Conservation (phyloP, 2,797 vertebrate species). For the Taenioides sp. region DNA sequence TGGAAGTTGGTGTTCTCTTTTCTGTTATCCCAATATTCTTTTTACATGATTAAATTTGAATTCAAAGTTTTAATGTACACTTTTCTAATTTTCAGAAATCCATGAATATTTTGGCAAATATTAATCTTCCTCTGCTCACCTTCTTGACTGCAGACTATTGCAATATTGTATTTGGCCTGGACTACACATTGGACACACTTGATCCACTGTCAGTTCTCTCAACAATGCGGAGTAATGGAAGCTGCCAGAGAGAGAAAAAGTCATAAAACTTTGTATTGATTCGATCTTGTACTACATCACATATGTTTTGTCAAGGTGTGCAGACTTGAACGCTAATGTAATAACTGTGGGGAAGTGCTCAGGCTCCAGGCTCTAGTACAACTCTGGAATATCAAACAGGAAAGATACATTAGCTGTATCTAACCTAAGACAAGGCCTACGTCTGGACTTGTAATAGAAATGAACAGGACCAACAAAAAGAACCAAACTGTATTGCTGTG, state of each 20-base stretch:
- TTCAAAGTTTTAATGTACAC: not conserved
- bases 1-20: not conserved
- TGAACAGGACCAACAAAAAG: not conserved
- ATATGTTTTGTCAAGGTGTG: slow-evolving; percentile 9
- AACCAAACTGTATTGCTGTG: not conserved
- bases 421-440: slow-evolving; percentile 9
- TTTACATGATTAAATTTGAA: not conserved
- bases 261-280: slow-evolving; percentile 51
- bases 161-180: slow-evolving; percentile 1
- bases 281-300: slow-evolving; percentile 45
- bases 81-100: not conserved
- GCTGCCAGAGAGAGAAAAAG: slow-evolving; percentile 45
- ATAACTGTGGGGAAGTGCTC: slow-evolving; percentile 29
- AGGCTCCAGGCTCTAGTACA: slow-evolving; percentile 3
- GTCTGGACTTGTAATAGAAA: slow-evolving; percentile 12
- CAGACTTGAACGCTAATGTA: slow-evolving; percentile 35
- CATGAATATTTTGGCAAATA: not conserved
- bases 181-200: not conserved
- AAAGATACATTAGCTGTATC: slow-evolving; percentile 26
- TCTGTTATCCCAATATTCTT: not conserved
- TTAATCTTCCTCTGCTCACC: not conserved
- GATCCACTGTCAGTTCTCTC: slow-evolving; percentile 18
- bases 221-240: slow-evolving; percentile 47
- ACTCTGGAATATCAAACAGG: slow-evolving; percentile 43
- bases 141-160: not conserved